Evolutionary conservation across 2,113 vertebrate species (phyloP).

Genomic region (Muntiacus reevesi): DNA sequence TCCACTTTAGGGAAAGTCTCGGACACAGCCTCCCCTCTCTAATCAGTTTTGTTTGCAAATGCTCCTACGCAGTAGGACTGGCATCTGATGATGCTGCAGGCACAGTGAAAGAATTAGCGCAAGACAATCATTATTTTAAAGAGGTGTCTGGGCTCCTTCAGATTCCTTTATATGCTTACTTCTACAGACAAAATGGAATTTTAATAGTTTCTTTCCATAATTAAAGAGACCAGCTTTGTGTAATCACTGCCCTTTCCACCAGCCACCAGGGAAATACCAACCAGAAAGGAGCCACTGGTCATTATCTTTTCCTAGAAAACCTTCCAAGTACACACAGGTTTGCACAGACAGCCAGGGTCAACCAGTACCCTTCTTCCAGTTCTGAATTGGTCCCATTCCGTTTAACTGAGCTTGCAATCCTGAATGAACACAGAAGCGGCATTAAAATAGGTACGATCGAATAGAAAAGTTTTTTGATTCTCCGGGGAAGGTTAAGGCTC

Average conservation of each 20-base stretch:
- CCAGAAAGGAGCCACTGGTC: background rate
- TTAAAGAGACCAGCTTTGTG: conserved; percentile 12
- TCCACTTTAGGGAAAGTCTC: conserved; percentile 55
- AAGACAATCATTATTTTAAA: conserved; percentile 74
- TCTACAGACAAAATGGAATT: conserved; percentile 59
- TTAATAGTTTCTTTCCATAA: conserved; percentile 56
- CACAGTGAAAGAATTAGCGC: conserved; percentile 72
- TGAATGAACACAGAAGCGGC: background rate
- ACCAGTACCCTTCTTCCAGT: background rate
- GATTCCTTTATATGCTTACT: conserved; percentile 42
- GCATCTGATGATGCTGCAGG: conserved; percentile 71
- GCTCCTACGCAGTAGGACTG: conserved; percentile 66
- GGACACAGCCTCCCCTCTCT: conserved; percentile 42
- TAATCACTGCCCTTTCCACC: conserved; percentile 11
- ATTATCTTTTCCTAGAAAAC: background rate
- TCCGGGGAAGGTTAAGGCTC: background rate
- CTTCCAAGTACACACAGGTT: background rate
- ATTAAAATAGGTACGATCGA: background rate
- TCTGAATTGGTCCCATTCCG: background rate
- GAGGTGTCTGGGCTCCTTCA: conserved; percentile 69
- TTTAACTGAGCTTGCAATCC: background rate
- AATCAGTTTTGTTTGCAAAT: conserved; percentile 80
- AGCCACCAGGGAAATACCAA: conserved; percentile 4
- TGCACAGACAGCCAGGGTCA: background rate
- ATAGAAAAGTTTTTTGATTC: background rate